Base-by-base conservation (phyloP, 2,113 vertebrate genomes). In the Gracilinanus agilis region DNA sequence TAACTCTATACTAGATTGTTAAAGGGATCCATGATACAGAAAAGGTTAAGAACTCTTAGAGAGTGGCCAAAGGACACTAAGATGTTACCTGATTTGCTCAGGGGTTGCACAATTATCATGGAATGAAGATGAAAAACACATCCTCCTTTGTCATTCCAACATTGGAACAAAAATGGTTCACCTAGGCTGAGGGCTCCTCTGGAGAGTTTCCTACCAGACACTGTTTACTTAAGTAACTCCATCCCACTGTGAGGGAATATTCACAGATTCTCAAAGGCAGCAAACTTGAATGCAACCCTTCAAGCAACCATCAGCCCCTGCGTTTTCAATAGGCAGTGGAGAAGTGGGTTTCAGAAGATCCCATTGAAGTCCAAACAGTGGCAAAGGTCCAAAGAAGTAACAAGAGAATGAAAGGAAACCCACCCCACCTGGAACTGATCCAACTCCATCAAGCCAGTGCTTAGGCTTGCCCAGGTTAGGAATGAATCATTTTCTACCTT, bases 361-460 rank as follows among this genome's bases (percentile, higher is more conserved):
- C 23, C 53, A 88, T 24, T 88, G 93, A 55, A 90, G 53, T 91
- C 44, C 0, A 2, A 83, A 61, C 13, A 44, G 91, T 24, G 55
- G 49, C 90, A 56, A 29, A 29, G 93, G 92, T 93, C 95, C 56
- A 49, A 54, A 29, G 29, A 67, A 67, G 90, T 24, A 75, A 23
- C 23, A 5, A 54, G 2, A 54, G 8, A 24, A 58, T 44, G 40
- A 92, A 67, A 83, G 56, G 83, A 88, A 88, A 90, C 67, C 9
- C 49, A 88, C 7, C 44, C 19, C 0, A 0, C 1, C 40, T 58
- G 49, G 44, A 54, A 54, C 16, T 16, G 25, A 40, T 83, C 61
- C 5, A 3, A 49, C 5, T 3, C 58, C 49, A 34, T 1, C 0
- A 55, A 54, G 49, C 55, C 3, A 3, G 67, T 0, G 24, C 89